Evolutionary conservation across 2,113 vertebrate genomes (phyloP).

Genomic region (Hucho hucho): DNA sequence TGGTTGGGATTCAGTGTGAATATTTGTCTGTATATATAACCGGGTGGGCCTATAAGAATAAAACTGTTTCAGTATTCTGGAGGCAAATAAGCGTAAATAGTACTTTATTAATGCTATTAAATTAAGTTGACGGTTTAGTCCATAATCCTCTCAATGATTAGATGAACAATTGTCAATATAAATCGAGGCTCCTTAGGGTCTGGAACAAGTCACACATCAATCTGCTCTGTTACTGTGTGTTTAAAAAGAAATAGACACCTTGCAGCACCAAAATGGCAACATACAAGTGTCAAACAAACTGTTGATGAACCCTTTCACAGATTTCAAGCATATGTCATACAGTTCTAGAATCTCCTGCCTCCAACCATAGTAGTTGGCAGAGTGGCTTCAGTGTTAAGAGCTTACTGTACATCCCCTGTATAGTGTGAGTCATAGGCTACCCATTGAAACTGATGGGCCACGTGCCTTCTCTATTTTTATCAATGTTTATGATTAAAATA

Average conservation of each 20-base stretch:
- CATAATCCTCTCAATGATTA: no score
- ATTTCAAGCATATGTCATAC: neutral
- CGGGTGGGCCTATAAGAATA: no score
- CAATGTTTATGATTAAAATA: no score
- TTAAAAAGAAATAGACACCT: neutral
- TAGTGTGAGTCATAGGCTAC: neutral
- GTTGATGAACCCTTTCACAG: neutral
- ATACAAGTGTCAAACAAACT: neutral
- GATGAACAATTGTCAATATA: neutral
- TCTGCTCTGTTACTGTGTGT: neutral
- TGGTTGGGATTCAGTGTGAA: no score
- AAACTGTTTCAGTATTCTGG: no score
- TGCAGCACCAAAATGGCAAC: neutral
- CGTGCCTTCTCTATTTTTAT: no score
- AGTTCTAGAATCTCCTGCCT: neutral
- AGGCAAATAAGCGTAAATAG: no score
- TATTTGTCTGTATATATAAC: no score
- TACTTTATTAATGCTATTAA: no score
- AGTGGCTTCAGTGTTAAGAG: neutral
- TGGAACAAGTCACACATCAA: neutral
- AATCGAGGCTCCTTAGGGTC: neutral
- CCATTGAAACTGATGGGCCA: no score
- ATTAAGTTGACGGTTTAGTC: no score
- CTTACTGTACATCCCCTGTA: neutral
- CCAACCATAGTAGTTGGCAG: no score